These are phyloP conservation scores for Diorhabda elongata DNA, from an alignment of 1,140 invertebrate species.

Conservation along the genomic window DNA sequence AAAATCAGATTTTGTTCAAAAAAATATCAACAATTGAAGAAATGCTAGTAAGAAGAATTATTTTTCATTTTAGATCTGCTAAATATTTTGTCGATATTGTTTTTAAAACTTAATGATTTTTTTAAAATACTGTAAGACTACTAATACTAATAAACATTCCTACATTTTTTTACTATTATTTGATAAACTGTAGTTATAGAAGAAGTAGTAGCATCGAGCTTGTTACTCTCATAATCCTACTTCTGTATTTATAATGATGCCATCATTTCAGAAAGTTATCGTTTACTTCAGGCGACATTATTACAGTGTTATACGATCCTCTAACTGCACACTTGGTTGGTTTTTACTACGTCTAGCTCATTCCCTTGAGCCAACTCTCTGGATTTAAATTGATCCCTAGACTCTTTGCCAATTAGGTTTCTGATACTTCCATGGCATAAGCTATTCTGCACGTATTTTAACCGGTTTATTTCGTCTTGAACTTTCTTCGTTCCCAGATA, in stretches of 20 bases:
- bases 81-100: too few species aligned
- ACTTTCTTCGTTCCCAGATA: too few species aligned
- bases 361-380: slow-evolving; percentile 20
- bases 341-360: slow-evolving; percentile 29
- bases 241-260: slow-evolving; percentile 16
- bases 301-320: slow-evolving; percentile 25
- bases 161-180: neutral
- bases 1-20: too few species aligned
- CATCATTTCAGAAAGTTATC: slow-evolving; percentile 22
- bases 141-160: too few species aligned
- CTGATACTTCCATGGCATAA: slow-evolving; percentile 16
- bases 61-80: too few species aligned
- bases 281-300: slow-evolving; percentile 21
- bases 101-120: too few species aligned
- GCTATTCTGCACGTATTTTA: neutral
- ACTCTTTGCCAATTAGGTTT: slow-evolving; percentile 24
- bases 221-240: slow-evolving; percentile 7
- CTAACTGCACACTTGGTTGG: slow-evolving; percentile 19
- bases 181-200: neutral
- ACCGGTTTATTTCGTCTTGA: neutral
- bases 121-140: too few species aligned
- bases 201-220: neutral
- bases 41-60: too few species aligned
- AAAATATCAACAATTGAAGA: too few species aligned
- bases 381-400: slow-evolving; percentile 25